phyloP scores from a whole-genome alignment of 2,113 vertebrate species.

The Ictalurus punctatus region DNA sequence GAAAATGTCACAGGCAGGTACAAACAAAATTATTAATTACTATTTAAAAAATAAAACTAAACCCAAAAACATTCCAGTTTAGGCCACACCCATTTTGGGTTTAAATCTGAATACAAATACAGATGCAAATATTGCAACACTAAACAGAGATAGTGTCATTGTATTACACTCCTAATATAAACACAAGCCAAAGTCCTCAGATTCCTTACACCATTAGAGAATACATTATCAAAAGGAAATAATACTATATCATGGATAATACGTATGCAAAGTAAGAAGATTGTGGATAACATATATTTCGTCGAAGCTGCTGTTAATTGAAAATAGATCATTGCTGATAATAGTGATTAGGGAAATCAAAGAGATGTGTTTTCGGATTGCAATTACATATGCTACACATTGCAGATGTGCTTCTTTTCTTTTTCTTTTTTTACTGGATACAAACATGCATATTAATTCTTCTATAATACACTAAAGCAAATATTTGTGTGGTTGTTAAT shows the following conservation, averaged over 20 bases:
- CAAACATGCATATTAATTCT: constrained; percentile 29
- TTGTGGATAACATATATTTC: not conserved
- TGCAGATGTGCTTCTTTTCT: not conserved
- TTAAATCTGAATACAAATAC: not conserved
- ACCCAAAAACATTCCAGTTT: not conserved
- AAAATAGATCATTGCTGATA: constrained; percentile 16
- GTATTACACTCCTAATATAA: not conserved
- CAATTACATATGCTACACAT: not conserved
- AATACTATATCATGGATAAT: not conserved
- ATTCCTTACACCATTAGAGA: not conserved
- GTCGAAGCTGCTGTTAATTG: constrained; percentile 10
- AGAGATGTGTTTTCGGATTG: constrained; percentile 12
- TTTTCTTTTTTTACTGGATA: not conserved
- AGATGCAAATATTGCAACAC: not conserved
- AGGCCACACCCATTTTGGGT: not conserved
- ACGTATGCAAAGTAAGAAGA: constrained; percentile 28
- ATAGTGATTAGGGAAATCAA: not conserved
- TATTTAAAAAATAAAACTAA: not conserved
- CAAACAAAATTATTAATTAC: not conserved
- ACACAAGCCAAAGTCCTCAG: constrained; percentile 5
- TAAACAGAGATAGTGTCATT: not conserved
- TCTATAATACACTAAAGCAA: constrained; percentile 30
- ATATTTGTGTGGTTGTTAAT: constrained; percentile 37
- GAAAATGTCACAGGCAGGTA: not conserved
- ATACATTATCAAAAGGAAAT: not conserved